These are phyloP conservation scores for Vicugna pacos DNA, from an alignment of 2,113 vertebrate genomes.

Conservation along the genomic window DNA sequence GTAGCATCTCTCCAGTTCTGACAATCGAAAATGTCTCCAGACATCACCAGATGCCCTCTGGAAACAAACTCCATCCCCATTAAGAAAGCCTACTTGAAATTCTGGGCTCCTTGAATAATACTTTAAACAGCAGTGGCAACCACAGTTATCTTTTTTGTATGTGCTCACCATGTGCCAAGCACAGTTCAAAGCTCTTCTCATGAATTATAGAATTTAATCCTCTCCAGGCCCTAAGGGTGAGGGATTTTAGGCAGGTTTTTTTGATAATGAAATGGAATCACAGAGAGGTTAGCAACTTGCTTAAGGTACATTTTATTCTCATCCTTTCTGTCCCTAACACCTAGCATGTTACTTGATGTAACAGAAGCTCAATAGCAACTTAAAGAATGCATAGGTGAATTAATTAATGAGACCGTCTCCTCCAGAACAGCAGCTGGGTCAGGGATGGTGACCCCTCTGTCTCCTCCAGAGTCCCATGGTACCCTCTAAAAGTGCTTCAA, in stretches of 20 bases:
- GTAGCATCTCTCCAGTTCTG: background rate
- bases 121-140: background rate
- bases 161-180: background rate
- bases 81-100: background rate
- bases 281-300: background rate
- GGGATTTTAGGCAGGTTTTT: background rate
- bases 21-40: background rate
- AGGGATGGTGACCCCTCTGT: background rate
- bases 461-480: rapidly evolving
- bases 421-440: background rate
- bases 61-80: background rate
- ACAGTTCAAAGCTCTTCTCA: background rate
- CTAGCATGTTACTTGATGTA: background rate
- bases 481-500: background rate
- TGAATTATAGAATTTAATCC: background rate
- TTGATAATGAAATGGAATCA: background rate
- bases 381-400: background rate
- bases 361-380: background rate
- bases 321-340: background rate
- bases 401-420: background rate
- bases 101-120: background rate
- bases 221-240: background rate
- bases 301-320: background rate
- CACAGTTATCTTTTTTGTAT: background rate
- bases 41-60: background rate